Conservation (phyloP, 2,113 vertebrate genomes). For the Isurus oxyrinchus region DNA sequence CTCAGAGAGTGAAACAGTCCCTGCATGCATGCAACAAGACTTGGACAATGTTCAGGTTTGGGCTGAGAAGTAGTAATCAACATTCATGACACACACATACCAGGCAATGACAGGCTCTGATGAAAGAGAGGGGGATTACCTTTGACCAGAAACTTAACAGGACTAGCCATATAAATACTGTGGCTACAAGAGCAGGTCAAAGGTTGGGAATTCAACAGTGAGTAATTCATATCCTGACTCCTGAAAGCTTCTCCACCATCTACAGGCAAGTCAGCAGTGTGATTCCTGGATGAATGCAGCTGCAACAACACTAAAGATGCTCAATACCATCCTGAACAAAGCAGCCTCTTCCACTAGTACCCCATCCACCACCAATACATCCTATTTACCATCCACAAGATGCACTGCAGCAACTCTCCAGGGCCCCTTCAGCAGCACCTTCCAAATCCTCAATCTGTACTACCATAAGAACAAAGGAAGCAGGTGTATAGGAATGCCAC, state of each 20-base stretch:
- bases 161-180: too few species aligned
- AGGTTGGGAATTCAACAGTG: too few species aligned
- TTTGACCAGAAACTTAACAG: neutral
- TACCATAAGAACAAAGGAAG: too few species aligned
- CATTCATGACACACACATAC: too few species aligned
- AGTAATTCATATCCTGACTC: too few species aligned
- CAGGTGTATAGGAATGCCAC: too few species aligned
- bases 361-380: neutral
- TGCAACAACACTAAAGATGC: neutral
- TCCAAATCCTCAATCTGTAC: too few species aligned
- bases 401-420: too few species aligned
- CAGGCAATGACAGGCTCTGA: too few species aligned
- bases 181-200: neutral
- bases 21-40: neutral
- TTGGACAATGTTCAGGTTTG: neutral
- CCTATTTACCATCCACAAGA: neutral
- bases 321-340: neutral
- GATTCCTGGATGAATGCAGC: neutral
- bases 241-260: too few species aligned
- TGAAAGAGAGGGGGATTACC: neutral
- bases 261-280: neutral
- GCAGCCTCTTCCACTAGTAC: neutral
- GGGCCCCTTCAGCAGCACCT: too few species aligned
- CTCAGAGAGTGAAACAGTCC: neutral
- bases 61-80: too few species aligned